phyloP scores from a whole-genome alignment of 2,888 invertebrate species.

The Trypoxylon attenuatum region DNA sequence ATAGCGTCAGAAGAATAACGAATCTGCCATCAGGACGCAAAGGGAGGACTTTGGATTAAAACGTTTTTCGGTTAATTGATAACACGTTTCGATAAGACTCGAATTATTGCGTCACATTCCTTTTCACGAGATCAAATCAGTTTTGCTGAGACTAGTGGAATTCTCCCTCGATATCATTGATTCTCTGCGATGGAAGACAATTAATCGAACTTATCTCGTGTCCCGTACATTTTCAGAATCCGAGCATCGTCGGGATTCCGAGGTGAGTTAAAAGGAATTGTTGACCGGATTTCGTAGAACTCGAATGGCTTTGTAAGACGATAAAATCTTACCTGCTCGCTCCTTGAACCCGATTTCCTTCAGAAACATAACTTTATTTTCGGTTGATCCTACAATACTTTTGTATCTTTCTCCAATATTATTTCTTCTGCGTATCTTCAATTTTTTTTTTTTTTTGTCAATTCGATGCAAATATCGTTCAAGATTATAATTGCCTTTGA shows the following conservation, averaged over 20 bases:
- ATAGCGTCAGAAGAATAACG: too few species aligned
- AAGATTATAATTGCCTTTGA: not conserved
- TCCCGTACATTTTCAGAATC: constrained; percentile 53
- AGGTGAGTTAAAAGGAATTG: constrained; percentile 60
- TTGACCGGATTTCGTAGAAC: constrained; percentile 12
- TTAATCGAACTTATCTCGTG: constrained; percentile 45
- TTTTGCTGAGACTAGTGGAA: constrained; percentile 18
- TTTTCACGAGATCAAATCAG: not conserved
- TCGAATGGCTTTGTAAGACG: constrained; percentile 17
- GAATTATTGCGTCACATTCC: constrained; percentile 1
- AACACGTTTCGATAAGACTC: too few species aligned
- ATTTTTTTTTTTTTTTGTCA: not conserved
- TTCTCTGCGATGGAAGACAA: constrained; percentile 18
- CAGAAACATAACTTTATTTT: constrained; percentile 29
- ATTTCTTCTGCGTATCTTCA: too few species aligned
- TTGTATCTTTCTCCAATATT: not conserved
- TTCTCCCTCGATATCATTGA: constrained; percentile 34
- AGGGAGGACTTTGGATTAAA: too few species aligned
- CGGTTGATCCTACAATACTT: not conserved
- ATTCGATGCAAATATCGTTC: not conserved
- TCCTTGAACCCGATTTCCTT: constrained; percentile 9
- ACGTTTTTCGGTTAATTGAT: too few species aligned
- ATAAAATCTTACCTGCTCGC: constrained; percentile 22
- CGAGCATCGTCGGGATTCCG: constrained; percentile 57
- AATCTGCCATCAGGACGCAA: too few species aligned